Percentiles rank a stretch among this genome's conserved stretches.
Evolutionary conservation across 2,888 invertebrate species (phyloP).

Genomic region (Galerucella calmariensis): DNA sequence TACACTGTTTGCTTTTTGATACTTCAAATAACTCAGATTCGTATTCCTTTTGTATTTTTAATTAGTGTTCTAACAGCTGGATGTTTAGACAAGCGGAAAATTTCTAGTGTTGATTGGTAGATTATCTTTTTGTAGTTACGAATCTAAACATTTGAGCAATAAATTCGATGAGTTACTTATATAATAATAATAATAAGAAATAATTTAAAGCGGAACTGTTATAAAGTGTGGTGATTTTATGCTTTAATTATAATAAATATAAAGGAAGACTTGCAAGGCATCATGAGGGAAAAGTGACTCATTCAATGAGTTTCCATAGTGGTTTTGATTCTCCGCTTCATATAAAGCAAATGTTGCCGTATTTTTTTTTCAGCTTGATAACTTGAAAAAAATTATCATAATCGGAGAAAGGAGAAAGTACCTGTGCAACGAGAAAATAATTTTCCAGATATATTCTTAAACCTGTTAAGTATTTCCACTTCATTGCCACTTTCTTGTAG

Average conservation of each 20-base stretch:
- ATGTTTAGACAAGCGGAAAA: conserved; percentile 2
- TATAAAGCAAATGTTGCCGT: too few species aligned
- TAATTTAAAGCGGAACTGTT: neutral
- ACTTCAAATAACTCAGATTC: conserved; percentile 6
- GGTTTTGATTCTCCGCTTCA: too few species aligned
- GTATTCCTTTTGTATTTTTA: conserved; percentile 3
- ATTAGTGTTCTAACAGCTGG: conserved; percentile 6
- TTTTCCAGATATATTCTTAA: too few species aligned
- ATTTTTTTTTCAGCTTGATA: too few species aligned
- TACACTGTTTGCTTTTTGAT: conserved; percentile 15
- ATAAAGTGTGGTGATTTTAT: neutral
- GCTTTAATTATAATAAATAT: neutral
- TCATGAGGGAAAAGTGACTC: too few species aligned
- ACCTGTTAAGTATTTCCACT: too few species aligned
- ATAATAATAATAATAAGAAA: neutral
- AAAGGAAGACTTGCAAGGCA: too few species aligned
- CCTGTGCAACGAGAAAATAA: too few species aligned
- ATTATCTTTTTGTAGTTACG: neutral
- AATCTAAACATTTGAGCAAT: neutral
- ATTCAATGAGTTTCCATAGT: too few species aligned
- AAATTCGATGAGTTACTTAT: neutral
- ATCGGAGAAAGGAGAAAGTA: too few species aligned
- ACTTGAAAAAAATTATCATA: too few species aligned
- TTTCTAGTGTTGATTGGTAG: neutral
- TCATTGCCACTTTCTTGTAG: too few species aligned